Conservation (phyloP, 2,797 vertebrate species). For the Ispidina picta region DNA sequence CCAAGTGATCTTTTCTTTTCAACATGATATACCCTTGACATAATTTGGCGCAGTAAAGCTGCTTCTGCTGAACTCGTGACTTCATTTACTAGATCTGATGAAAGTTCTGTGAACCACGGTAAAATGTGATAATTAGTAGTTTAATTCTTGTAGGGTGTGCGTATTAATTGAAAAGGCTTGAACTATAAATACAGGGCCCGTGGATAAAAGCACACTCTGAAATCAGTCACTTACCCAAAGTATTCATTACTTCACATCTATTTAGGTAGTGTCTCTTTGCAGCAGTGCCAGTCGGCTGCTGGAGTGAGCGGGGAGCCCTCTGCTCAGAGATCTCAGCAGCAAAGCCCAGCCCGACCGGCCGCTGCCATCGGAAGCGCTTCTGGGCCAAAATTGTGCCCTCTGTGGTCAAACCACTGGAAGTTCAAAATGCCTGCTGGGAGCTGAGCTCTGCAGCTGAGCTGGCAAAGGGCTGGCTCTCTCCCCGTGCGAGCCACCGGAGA, state of each 20-base stretch:
- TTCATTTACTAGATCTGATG: constrained; percentile 74
- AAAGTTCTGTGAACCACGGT: constrained; percentile 75
- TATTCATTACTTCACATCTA: constrained; percentile 76
- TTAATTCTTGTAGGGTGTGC: constrained; percentile 76
- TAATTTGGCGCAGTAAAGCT: constrained; percentile 64
- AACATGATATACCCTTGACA: constrained; percentile 54
- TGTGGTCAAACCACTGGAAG: constrained; percentile 15
- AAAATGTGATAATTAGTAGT: constrained; percentile 78
- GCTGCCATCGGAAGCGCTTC: not conserved
- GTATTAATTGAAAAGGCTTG: constrained; percentile 78
- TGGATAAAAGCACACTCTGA: constrained; percentile 77
- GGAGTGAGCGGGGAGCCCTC: constrained; percentile 27
- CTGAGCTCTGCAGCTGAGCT: not conserved
- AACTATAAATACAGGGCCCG: constrained; percentile 76
- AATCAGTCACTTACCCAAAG: constrained; percentile 71
- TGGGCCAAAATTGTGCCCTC: not conserved
- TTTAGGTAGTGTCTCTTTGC: constrained; percentile 63
- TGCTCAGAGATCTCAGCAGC: not conserved
- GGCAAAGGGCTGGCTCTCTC: not conserved
- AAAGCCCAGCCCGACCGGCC: not conserved
- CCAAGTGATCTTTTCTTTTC: constrained; percentile 56
- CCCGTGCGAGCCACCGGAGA: not conserved
- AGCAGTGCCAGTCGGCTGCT: not conserved
- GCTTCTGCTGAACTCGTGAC: constrained; percentile 72
- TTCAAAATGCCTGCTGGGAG: not conserved